phyloP scores from a whole-genome alignment of 2,888 invertebrate genomes.

The Aspidiotus destructor region DNA sequence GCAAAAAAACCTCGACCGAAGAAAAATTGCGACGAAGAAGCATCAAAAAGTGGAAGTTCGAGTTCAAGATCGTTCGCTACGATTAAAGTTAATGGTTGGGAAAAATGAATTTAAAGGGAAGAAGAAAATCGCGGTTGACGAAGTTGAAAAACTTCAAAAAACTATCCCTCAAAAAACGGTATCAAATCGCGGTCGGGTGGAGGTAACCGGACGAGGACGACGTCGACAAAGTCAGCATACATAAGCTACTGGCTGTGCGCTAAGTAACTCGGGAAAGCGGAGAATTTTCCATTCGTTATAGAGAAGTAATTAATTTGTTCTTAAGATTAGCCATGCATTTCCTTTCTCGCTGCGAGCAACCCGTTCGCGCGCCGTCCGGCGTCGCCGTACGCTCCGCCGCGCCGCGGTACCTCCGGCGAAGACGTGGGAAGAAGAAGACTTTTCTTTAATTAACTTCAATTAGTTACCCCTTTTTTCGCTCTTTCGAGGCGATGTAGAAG shows the following conservation, averaged over 20 bases:
- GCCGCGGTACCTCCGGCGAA: too few species aligned
- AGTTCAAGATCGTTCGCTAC: conserved; percentile 30
- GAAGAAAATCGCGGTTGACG: conserved; percentile 32
- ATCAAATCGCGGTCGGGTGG: conserved; percentile 1
- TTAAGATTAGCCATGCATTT: conserved; percentile 34
- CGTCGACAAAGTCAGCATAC: conserved; percentile 17
- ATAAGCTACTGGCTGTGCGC: conserved; percentile 8
- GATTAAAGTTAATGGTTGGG: conserved; percentile 34
- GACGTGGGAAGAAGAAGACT: conserved; percentile 23
- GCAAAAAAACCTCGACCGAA: conserved; percentile 18
- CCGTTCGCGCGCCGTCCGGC: background rate
- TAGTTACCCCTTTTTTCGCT: conserved; percentile 30
- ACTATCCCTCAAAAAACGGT: conserved; percentile 31
- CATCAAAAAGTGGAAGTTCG: conserved; percentile 27
- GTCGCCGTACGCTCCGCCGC: background rate
- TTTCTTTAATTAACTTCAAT: conserved; percentile 34
- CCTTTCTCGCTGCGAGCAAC: conserved; percentile 18
- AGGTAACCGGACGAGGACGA: conserved; percentile 19
- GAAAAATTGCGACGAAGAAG: conserved; percentile 29
- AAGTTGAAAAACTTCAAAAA: conserved; percentile 23
- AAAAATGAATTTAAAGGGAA: conserved; percentile 27
- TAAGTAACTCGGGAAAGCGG: conserved; percentile 27
- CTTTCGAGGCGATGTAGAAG: conserved; percentile 16
- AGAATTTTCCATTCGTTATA: conserved; percentile 33
- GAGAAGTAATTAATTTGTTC: conserved; percentile 34